Evolutionary conservation across 2,113 vertebrate genomes (phyloP), one percentile per base, ranked within the genome.

Genomic region (Antechinus stuartii): DNA sequence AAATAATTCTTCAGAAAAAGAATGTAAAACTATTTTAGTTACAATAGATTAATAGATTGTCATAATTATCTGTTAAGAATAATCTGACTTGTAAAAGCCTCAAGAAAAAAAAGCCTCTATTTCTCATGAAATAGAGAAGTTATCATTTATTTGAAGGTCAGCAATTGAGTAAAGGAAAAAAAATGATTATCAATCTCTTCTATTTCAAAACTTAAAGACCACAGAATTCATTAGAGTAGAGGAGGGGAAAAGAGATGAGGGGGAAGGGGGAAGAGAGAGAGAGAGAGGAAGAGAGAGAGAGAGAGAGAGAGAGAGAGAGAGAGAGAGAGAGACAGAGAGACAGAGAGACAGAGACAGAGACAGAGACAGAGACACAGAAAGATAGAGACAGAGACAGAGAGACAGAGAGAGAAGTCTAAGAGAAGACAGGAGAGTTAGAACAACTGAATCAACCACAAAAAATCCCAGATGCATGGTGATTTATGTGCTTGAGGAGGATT

Each of bases 81-180:
- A 97, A 97, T 97, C 96, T 96, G 61, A 90, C 95, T 57, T 96
- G 96, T 96, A 97, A 90, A 92, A 53, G 91, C 95, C 61, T 91
- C 92, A 96, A 96, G 92, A 30, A 96, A n/a, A n/a, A n/a, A n/a
- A n/a, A n/a, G n/a, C n/a, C n/a, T n/a, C n/a, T n/a, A n/a, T n/a
- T n/a, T n/a, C n/a, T n/a, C 1, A 1, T 97, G 94, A 98, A 98
- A 97, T 91, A 96, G 97, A 97, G 56, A 95, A 9, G 54, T 95
- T 94, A 96, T 91, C 12, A 68, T 14, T 91, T 90, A 96, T 96
- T 97, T 96, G 96, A 54, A 95, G 16, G 19, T 84, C 68, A 84
- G 68, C 68, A 96, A n/a, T 94, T 68, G 95, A 90, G 89, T 35
- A 35, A 97, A 68, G 95, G 94, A 97, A 96, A 96, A 95, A 53